Evolutionary conservation across 2,888 invertebrate genomes (phyloP).

Genomic region (Capitulum mitella): DNA sequence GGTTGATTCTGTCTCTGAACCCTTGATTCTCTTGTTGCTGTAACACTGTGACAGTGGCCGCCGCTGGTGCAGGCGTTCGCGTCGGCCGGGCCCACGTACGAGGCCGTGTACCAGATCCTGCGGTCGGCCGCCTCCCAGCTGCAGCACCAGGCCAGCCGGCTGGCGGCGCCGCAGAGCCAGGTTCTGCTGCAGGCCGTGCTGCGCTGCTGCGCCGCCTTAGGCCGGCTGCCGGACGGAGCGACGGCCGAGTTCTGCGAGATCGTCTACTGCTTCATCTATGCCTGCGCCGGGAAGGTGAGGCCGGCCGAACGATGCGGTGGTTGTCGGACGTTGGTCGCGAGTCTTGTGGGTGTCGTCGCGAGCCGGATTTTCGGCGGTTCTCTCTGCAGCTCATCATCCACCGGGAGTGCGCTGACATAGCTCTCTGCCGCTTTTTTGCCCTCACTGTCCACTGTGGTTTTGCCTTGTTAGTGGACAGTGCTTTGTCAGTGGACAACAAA

Average conservation of each 20-base stretch:
- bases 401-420: no score
- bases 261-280: not conserved
- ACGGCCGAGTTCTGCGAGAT: not conserved
- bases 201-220: not conserved
- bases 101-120: not conserved
- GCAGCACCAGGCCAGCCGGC: not conserved
- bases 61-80: not conserved
- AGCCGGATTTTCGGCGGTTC: no score
- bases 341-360: no score
- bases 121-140: not conserved
- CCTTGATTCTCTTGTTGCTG: no score
- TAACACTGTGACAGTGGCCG: no score
- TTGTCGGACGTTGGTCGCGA: no score
- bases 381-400: no score
- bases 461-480: no score
- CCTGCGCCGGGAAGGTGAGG: not conserved
- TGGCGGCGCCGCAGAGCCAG: not conserved
- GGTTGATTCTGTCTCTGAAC: no score
- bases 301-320: not conserved
- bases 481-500: no score
- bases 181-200: not conserved
- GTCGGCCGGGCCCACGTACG: not conserved
- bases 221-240: not conserved
- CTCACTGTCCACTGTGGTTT: no score
- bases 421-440: no score